Conservation (phyloP, 2,888 invertebrate species). For the Lithophane socia region DNA sequence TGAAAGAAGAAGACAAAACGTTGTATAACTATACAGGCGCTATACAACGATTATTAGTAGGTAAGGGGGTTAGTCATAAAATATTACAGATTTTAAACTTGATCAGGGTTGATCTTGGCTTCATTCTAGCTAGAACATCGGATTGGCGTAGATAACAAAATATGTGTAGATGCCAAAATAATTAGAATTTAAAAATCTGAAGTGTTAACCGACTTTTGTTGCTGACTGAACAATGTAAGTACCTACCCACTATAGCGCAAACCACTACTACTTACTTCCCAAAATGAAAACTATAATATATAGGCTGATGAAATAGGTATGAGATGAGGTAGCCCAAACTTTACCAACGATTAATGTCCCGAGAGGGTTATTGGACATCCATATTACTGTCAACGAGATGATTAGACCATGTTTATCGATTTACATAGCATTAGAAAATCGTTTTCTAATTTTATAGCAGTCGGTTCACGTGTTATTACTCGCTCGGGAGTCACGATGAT, state of each 20-base stretch:
- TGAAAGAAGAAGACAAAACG: too few relatives aligned
- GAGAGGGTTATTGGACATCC: conserved; percentile 48
- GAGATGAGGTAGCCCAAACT: conserved; percentile 1
- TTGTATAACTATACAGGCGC: too few relatives aligned
- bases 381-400: conserved; percentile 55
- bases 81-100: too few relatives aligned
- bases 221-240: neutral
- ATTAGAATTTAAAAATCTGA: neutral
- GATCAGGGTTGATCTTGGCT: too few relatives aligned
- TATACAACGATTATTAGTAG: too few relatives aligned
- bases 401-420: conserved; percentile 34
- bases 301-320: conserved; percentile 12
- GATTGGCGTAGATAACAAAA: too few relatives aligned
- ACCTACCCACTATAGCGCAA: neutral
- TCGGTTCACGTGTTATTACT: conserved; percentile 8
- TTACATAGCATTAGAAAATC: conserved; percentile 18
- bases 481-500: conserved; percentile 45
- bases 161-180: neutral
- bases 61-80: too few relatives aligned
- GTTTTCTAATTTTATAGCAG: conserved; percentile 46
- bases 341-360: conserved; percentile 31
- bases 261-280: neutral
- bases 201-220: neutral
- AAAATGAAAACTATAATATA: conserved; percentile 40
- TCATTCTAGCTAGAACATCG: too few relatives aligned